Conservation (phyloP, 1,140 invertebrate species). For the Tetranychus urticae region DNA sequence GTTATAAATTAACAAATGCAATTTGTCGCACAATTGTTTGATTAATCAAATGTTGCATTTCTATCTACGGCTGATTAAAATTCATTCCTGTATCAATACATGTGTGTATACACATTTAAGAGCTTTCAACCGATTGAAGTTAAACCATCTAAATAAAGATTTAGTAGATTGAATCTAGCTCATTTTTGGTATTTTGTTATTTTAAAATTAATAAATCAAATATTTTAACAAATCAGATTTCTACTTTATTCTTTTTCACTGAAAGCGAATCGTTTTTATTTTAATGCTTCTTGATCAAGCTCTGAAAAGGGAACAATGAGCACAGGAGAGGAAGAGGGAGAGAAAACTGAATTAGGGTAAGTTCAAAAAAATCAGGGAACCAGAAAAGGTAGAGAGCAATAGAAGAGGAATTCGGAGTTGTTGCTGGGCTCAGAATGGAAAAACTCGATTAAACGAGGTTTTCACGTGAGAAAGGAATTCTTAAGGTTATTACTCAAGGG, state of each 20-base stretch:
- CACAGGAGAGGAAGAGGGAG: not conserved
- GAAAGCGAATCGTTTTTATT: not conserved
- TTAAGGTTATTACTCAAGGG: not conserved
- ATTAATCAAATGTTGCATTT: no score
- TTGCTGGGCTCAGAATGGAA: not conserved
- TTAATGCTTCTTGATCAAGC: not conserved
- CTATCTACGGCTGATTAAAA: no score
- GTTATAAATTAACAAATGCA: no score
- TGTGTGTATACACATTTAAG: no score
- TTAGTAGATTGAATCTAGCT: no score
- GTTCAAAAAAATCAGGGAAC: not conserved
- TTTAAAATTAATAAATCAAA: no score
- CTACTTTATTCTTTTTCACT: not conserved
- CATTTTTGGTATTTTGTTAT: no score
- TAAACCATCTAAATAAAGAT: no score
- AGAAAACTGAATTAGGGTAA: not conserved
- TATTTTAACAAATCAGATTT: no score
- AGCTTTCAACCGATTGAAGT: no score
- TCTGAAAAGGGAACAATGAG: not conserved
- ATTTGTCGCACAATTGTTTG: no score
- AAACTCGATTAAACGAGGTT: not conserved
- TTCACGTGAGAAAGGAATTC: not conserved
- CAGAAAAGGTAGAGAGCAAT: not conserved
- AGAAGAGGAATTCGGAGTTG: not conserved
- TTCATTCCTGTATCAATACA: no score